phyloP scores from a whole-genome alignment of 1,140 invertebrate species.

The Araneus ventricosus region DNA sequence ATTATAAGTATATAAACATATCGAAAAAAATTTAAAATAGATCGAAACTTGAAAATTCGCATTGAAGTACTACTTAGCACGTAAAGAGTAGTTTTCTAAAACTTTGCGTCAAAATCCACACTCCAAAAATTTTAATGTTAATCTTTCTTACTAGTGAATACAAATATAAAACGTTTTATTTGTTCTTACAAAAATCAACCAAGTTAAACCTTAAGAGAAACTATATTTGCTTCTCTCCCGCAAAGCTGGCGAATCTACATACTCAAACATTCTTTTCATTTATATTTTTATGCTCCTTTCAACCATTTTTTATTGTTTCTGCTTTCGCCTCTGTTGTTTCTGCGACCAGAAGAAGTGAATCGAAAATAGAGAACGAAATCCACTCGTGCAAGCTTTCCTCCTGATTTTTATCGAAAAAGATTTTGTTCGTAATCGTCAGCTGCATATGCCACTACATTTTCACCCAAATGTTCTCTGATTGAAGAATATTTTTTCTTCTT shows the following conservation, averaged over 20 bases:
- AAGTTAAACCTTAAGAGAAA: not conserved
- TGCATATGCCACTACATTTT: constrained; percentile 13
- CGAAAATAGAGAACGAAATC: not conserved
- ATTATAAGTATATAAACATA: too few species aligned
- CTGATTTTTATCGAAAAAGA: constrained; percentile 26
- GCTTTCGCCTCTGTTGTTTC: not conserved
- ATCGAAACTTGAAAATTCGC: too few species aligned
- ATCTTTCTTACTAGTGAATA: too few species aligned
- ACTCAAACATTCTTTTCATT: not conserved
- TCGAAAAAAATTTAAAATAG: too few species aligned
- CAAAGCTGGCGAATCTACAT: not conserved
- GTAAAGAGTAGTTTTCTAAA: too few species aligned
- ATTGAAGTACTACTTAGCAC: too few species aligned
- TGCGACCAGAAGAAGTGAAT: not conserved
- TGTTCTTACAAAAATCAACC: not conserved
- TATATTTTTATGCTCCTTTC: not conserved
- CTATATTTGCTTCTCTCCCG: too few species aligned
- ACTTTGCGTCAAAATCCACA: too few species aligned
- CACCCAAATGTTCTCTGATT: not conserved
- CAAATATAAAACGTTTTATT: too few species aligned
- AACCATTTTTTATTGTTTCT: not conserved
- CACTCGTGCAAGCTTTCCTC: not conserved
- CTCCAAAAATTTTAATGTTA: too few species aligned
- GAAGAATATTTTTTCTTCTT: not conserved
- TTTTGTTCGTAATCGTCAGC: constrained; percentile 14